phyloP scores from a whole-genome alignment of 2,797 vertebrate genomes.

The Propithecus perrieri region DNA sequence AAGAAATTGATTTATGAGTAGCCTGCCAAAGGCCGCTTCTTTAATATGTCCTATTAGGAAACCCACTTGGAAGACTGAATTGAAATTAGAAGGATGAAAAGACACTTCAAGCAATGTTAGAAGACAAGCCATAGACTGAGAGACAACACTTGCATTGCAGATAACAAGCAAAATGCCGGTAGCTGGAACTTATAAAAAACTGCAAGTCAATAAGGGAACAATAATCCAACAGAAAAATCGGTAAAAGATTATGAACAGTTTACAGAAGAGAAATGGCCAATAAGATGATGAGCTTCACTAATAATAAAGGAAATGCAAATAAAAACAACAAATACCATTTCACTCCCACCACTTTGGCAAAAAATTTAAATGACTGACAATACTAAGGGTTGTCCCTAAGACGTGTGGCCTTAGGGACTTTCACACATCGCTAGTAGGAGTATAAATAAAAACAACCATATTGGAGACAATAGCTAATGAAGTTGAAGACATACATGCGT shows the following conservation, averaged over 20 bases:
- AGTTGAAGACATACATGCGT: neutral
- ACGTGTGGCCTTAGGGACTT: neutral
- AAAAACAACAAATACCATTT: slow-evolving; percentile 19
- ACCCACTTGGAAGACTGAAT: slow-evolving; percentile 20
- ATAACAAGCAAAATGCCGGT: neutral
- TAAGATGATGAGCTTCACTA: neutral
- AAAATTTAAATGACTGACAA: neutral
- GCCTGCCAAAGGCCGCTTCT: neutral
- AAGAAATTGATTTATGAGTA: slow-evolving; percentile 58
- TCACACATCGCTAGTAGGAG: neutral
- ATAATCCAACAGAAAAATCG: neutral
- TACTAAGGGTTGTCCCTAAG: neutral
- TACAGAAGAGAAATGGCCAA: neutral
- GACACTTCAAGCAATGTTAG: slow-evolving; percentile 29
- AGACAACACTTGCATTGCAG: neutral
- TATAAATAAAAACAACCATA: neutral
- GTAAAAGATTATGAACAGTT: neutral
- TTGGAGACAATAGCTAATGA: slow-evolving; percentile 17
- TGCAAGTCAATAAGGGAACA: neutral
- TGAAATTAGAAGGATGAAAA: slow-evolving; percentile 66
- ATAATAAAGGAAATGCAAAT: slow-evolving; percentile 19
- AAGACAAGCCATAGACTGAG: slow-evolving; percentile 28
- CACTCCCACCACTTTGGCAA: neutral
- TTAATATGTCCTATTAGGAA: slow-evolving; percentile 52
- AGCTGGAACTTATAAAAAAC: neutral